Evolutionary conservation across 2,113 vertebrate species (phyloP).

Genomic region (Macaca mulatta): DNA sequence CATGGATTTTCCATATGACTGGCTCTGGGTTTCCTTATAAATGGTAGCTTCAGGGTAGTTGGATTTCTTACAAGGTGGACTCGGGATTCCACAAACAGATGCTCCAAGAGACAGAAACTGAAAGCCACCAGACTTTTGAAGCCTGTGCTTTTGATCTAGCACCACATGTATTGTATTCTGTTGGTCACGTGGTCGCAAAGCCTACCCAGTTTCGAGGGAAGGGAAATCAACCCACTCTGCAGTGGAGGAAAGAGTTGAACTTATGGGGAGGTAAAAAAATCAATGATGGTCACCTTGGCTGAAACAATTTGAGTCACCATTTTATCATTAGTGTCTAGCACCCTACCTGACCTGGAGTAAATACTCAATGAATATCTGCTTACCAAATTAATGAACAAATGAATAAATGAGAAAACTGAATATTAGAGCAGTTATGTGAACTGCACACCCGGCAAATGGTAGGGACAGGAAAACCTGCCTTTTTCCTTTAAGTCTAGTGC

Average conservation of each 20-base stretch:
- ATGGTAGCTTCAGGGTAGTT: neutral
- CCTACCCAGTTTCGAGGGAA: neutral
- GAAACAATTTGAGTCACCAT: neutral
- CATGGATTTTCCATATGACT: neutral
- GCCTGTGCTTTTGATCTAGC: neutral
- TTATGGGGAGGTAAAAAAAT: neutral
- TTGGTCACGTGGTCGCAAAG: neutral
- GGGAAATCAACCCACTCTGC: no score
- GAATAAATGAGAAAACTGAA: neutral
- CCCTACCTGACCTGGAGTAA: neutral
- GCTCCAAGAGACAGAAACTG: neutral
- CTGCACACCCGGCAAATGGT: neutral
- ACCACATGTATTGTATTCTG: neutral
- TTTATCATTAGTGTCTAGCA: neutral
- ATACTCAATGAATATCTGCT: neutral
- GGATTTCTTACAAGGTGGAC: neutral
- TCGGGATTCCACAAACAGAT: neutral
- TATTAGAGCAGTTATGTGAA: neutral
- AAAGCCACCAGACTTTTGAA: neutral
- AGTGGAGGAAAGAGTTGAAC: neutral
- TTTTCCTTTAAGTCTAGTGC: neutral
- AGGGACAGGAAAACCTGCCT: neutral
- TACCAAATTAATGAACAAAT: neutral
- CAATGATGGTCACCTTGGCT: no score
- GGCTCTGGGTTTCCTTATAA: neutral